phyloP scores from a whole-genome alignment of 2,113 vertebrate genomes.

The Coreoperca whiteheadi region DNA sequence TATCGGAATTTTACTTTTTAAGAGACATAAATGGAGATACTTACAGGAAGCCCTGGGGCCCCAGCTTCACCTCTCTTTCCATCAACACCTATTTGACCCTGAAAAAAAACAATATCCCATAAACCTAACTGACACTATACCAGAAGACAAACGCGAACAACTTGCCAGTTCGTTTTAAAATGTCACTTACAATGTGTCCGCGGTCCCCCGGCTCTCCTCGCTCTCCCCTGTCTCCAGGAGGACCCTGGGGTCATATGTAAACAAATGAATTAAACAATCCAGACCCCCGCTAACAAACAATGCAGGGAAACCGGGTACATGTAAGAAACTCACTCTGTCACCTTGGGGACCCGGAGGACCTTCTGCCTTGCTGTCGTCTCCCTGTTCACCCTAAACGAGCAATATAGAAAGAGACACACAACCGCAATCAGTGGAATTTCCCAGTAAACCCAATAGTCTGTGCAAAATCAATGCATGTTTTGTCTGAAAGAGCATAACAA shows the following conservation, averaged over 20 bases:
- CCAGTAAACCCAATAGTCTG: conserved; percentile 11
- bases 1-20: not conserved
- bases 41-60: conserved; percentile 92
- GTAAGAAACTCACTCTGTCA: conserved; percentile 91
- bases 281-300: not conserved
- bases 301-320: not conserved
- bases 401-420: conserved; percentile 4
- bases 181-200: conserved; percentile 91
- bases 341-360: conserved; percentile 92
- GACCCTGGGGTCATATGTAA: conserved; percentile 84
- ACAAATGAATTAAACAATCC: conserved; percentile 26
- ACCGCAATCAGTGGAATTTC: not conserved
- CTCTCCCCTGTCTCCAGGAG: conserved; percentile 88
- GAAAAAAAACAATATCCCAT: conserved; percentile 24
- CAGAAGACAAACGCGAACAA: not conserved
- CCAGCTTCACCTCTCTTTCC: conserved; percentile 91
- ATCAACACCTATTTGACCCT: conserved; percentile 92
- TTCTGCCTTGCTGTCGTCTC: conserved; percentile 91
- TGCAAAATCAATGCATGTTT: conserved; percentile 42
- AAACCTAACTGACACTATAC: not conserved
- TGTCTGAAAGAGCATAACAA: conserved; percentile 36
- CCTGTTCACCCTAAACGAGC: conserved; percentile 90
- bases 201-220: conserved; percentile 92
- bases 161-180: not conserved
- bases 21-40: conserved; percentile 65